Evolutionary conservation across 1,140 invertebrate species (phyloP), one percentile per base, ranked within the genome.

Genomic region (Drosophila saltans): DNA sequence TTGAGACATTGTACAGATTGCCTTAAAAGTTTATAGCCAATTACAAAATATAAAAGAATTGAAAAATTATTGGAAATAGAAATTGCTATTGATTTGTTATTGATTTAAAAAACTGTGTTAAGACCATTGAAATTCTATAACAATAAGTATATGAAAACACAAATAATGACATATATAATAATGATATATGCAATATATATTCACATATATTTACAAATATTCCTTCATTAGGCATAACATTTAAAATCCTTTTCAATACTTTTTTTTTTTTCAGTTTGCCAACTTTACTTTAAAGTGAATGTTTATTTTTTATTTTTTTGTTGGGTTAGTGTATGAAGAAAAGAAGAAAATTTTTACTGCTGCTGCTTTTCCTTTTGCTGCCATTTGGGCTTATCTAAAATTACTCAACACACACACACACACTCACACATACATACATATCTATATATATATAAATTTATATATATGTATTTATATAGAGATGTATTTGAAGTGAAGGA

Each of bases 301-400:
- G 6, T 52, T 3, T 26, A 21, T 9, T 26, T 26, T 26, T 52
- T 3, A 2, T 4, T 52, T 26, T 52, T 26, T 26, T 10, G 5
- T 4, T 52, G 7, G 2, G 28, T 3, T 2, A 48, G 45, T 52
- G 45, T 52, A 52, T 52, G 1, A 52, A 26, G 45, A 52, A 52
- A 52, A 1, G 8, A 48, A 48, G n/a, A 45, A 30, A 30, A 30
- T 30, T 45, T 16, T 45, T 16, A 21, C 45, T 48, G 45, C 16
- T 48, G 45, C 16, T 48, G 45, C 21, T 48, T 58, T 84, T 84
- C 74, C 68, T 64, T 81, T 81, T 65, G 66, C 80, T 78, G 72
- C 81, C 68, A 75, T 85, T 81, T 75, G 57, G 75, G 84, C 83
- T 88, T 88, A 88, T 88, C 83, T 83, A 89, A 88, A 88, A 88